Conservation (phyloP, 2,113 vertebrate species). For the Heptranchias perlo region DNA sequence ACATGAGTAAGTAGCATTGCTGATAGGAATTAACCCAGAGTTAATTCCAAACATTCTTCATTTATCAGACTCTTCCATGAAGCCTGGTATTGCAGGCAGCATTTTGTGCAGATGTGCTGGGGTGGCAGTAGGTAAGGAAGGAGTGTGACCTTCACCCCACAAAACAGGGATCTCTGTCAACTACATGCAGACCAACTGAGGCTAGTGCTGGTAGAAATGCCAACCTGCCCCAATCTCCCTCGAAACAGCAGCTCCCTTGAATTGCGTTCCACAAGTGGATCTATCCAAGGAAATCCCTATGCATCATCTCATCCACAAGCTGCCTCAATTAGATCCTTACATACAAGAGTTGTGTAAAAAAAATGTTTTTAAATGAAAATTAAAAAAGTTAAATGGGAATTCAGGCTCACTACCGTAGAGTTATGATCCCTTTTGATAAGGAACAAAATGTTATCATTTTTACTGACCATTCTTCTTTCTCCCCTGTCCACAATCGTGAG, state of each 20-base stretch:
- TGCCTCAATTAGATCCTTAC: not conserved
- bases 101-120: no score
- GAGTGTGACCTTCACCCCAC: no score
- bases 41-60: not conserved
- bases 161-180: not conserved
- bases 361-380: not conserved
- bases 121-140: no score
- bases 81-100: not conserved
- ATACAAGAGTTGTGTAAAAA: not conserved
- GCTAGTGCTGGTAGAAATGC: not conserved
- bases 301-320: not conserved
- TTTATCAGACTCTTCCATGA: not conserved
- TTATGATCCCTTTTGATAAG: not conserved
- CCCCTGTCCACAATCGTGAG: not conserved
- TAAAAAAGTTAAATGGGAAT: not conserved
- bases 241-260: not conserved
- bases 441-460: not conserved
- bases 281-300: not conserved
- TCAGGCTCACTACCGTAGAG: not conserved
- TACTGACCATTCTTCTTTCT: not conserved
- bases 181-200: not conserved
- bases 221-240: not conserved
- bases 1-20: not conserved
- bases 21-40: not conserved
- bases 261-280: not conserved